A percentile compares a stretch with the other conserved stretches of the same genome.
These are phyloP conservation scores for Mobula birostris DNA, from an alignment of 2,113 vertebrate species.

Conservation along the genomic window DNA sequence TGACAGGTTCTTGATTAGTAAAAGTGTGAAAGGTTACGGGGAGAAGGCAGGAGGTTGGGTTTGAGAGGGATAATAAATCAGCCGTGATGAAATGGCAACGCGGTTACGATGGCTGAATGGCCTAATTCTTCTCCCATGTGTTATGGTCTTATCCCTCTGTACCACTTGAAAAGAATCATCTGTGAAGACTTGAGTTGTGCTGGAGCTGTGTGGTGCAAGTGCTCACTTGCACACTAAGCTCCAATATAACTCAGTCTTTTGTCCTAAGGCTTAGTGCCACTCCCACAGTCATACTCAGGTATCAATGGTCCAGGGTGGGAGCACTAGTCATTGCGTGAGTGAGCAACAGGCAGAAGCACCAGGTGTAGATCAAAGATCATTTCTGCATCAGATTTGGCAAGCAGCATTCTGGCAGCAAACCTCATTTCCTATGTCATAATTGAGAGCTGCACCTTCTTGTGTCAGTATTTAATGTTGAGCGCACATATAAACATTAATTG, in stretches of 20 bases:
- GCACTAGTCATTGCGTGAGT: background rate
- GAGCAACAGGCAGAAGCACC: background rate
- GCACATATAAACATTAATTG: background rate
- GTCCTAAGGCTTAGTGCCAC: background rate
- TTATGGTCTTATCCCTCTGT: no score
- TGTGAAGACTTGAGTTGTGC: no score
- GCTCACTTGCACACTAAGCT: background rate
- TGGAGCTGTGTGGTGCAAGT: no score
- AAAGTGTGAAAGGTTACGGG: no score
- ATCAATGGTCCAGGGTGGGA: background rate
- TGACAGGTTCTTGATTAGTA: no score
- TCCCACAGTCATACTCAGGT: background rate
- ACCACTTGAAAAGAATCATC: background rate
- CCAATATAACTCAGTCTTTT: background rate
- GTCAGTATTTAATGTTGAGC: background rate
- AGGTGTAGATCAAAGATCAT: background rate
- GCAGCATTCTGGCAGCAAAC: background rate
- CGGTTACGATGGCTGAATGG: no score
- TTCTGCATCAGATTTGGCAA: background rate
- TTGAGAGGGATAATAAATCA: no score
- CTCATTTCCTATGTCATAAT: background rate
- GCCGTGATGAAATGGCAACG: no score
- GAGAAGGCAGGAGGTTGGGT: no score
- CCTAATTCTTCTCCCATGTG: no score
- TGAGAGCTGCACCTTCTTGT: background rate